These are phyloP conservation scores for Apamea crenata DNA, from an alignment of 2,888 invertebrate species.

Conservation along the genomic window DNA sequence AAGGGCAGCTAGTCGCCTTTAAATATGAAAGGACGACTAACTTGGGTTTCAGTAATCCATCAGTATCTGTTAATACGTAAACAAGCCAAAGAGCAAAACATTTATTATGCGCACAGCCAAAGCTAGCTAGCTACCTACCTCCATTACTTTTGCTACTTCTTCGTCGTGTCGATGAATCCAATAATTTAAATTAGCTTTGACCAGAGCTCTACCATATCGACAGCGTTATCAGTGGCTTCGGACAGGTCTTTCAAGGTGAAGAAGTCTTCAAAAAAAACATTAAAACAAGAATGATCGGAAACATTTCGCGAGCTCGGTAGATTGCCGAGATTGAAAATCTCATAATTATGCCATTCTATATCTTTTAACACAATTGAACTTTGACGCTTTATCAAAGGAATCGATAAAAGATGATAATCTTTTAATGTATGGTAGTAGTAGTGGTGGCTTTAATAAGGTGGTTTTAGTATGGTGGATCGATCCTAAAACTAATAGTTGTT, in stretches of 20 bases:
- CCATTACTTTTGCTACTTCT: neutral
- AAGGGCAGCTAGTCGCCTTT: neutral
- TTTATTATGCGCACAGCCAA: neutral
- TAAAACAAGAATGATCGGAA: neutral
- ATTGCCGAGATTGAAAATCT: neutral
- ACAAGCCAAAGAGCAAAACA: neutral
- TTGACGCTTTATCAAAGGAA: neutral
- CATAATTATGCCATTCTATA: neutral
- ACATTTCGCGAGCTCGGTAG: no score
- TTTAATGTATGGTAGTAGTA: neutral
- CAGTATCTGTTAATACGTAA: neutral
- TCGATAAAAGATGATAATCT: neutral
- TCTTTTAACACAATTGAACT: neutral
- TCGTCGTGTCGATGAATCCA: conserved; percentile 6
- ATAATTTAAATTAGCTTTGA: neutral
- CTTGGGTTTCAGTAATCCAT: conserved; percentile 9
- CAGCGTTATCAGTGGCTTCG: conserved; percentile 1
- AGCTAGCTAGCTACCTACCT: neutral
- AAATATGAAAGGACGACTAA: neutral
- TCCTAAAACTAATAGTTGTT: neutral
- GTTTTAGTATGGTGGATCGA: neutral
- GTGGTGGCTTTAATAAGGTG: no score
- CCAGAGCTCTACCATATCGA: neutral
- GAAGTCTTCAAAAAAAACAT: neutral
- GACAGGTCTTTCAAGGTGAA: neutral